phyloP scores from a whole-genome alignment of 2,888 invertebrate species.

The Miltochrista miniata region DNA sequence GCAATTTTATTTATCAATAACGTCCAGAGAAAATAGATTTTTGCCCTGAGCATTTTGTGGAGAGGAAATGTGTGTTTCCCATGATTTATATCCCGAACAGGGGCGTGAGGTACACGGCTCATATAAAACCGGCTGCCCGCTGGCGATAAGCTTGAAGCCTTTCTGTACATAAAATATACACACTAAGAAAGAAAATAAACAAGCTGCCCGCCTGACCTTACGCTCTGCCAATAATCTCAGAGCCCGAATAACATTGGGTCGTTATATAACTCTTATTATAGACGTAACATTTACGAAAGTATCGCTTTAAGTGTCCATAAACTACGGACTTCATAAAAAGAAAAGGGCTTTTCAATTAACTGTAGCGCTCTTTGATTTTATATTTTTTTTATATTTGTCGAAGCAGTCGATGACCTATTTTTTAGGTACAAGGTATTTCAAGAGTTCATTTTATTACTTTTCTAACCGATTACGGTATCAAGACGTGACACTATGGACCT shows the following conservation, averaged over 20 bases:
- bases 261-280: slow-evolving; percentile 44
- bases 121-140: slow-evolving; percentile 69
- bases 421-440: too few relatives aligned
- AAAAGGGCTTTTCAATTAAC: slow-evolving; percentile 47
- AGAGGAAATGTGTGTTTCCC: slow-evolving; percentile 79
- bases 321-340: slow-evolving; percentile 44
- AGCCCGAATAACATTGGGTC: slow-evolving; percentile 48
- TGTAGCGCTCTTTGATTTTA: slow-evolving; percentile 42
- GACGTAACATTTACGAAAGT: slow-evolving; percentile 46
- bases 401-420: too few relatives aligned
- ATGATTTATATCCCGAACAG: slow-evolving; percentile 79
- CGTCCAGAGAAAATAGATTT: slow-evolving; percentile 67
- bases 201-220: slow-evolving; percentile 64
- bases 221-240: slow-evolving; percentile 67
- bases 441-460: too few relatives aligned
- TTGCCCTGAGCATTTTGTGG: slow-evolving; percentile 68
- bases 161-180: slow-evolving; percentile 55
- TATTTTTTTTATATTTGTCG: not conserved
- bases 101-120: slow-evolving; percentile 65
- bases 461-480: too few relatives aligned
- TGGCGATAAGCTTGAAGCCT: slow-evolving; percentile 77
- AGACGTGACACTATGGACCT: too few relatives aligned
- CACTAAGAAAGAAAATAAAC: slow-evolving; percentile 78
- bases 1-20: slow-evolving; percentile 57
- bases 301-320: slow-evolving; percentile 53